Percentiles rank a stretch among this genome's conserved stretches.
Evolutionary conservation across 2,113 vertebrate genomes (phyloP).

Genomic region (Ameiurus melas): DNA sequence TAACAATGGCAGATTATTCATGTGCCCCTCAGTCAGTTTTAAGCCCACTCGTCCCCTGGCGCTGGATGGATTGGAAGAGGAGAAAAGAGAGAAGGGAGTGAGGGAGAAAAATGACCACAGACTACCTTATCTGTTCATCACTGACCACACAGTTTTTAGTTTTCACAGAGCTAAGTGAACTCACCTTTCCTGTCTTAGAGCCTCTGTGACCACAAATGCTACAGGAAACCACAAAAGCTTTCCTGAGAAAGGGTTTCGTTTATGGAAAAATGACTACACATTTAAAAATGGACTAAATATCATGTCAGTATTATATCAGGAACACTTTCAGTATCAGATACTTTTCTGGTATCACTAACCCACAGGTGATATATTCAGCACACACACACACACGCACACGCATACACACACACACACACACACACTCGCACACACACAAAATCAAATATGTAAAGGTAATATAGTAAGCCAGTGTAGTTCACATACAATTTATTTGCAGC

Average conservation of each 20-base stretch:
- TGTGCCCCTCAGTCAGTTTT: conserved; percentile 50
- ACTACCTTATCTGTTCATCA: conserved; percentile 13
- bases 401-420: neutral
- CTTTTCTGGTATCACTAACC: neutral
- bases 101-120: conserved; percentile 29
- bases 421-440: neutral
- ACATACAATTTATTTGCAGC: neutral
- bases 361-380: neutral
- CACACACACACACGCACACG: neutral
- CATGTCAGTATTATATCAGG: neutral
- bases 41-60: conserved; percentile 11
- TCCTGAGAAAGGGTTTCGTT: neutral
- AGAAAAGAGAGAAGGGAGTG: neutral
- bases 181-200: conserved; percentile 19
- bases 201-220: conserved; percentile 26
- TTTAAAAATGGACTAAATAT: neutral
- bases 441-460: conserved; percentile 27
- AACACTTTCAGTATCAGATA: neutral
- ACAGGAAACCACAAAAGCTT: neutral
- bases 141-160: conserved; percentile 25
- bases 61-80: conserved; percentile 27
- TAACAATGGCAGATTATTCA: conserved; percentile 57
- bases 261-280: neutral
- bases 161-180: conserved; percentile 33
- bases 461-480: conserved; percentile 6